These are phyloP conservation scores for Erebia aethiops DNA, from an alignment of 2,888 invertebrate genomes.

Conservation along the genomic window DNA sequence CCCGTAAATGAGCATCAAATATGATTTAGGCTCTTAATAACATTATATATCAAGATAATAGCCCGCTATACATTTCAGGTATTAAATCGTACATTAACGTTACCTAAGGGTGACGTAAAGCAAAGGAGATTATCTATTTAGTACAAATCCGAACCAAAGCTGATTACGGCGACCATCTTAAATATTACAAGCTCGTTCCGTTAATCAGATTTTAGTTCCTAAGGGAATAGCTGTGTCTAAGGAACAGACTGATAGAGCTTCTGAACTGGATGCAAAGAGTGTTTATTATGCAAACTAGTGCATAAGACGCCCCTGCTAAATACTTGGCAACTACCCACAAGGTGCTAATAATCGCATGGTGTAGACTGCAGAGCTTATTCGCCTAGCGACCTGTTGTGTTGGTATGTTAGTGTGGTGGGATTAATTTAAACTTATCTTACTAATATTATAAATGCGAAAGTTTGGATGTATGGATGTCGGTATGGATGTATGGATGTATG, in stretches of 20 bases:
- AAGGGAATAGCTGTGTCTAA: constrained; percentile 38
- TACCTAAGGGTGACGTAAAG: constrained; percentile 42
- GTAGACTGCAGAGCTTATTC: constrained; percentile 24
- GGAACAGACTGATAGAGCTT: constrained; percentile 38
- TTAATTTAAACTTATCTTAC: not conserved
- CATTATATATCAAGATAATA: constrained; percentile 39
- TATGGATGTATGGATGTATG: too few relatives aligned
- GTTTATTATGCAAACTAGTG: constrained; percentile 42
- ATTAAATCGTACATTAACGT: constrained; percentile 41
- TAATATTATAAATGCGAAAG: too few relatives aligned
- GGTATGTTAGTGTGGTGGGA: not conserved
- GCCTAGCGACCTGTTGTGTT: constrained; percentile 5
- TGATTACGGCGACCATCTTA: constrained; percentile 51
- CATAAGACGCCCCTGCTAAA: constrained; percentile 33
- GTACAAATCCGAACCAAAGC: constrained; percentile 45
- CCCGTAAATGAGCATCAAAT: constrained; percentile 32
- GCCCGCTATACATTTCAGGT: constrained; percentile 32
- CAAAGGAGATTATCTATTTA: constrained; percentile 44
- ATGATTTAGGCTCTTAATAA: constrained; percentile 38
- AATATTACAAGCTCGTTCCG: constrained; percentile 50
- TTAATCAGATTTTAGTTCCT: constrained; percentile 45
- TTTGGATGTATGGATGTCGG: too few relatives aligned
- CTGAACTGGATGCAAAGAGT: constrained; percentile 40
- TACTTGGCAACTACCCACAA: constrained; percentile 26
- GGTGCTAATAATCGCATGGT: constrained; percentile 26